Percentiles rank a stretch among this genome's conserved stretches.
phyloP scores from a whole-genome alignment of 2,888 invertebrate species.

The Drosophila mettleri region DNA sequence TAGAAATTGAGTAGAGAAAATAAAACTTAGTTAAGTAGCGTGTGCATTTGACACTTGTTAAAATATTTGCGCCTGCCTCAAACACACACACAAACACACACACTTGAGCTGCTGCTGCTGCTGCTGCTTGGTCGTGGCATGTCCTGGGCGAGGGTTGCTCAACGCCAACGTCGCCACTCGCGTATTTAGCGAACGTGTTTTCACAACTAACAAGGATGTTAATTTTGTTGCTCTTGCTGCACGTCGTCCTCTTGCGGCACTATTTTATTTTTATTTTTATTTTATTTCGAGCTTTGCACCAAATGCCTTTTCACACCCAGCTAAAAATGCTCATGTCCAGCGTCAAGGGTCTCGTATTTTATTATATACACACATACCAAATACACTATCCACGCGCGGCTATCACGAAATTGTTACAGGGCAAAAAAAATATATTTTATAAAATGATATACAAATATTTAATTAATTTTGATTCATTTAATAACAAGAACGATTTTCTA shows the following conservation, averaged over 20 bases:
- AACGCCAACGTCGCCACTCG: slow-evolving; percentile 42
- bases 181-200: slow-evolving; percentile 83
- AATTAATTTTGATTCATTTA: too few relatives aligned
- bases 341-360: slow-evolving; percentile 48
- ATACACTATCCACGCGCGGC: slow-evolving; percentile 23
- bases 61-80: slow-evolving; percentile 84
- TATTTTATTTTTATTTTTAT: slow-evolving; percentile 56
- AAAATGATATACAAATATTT: too few relatives aligned
- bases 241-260: slow-evolving; percentile 57
- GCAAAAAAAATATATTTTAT: too few relatives aligned
- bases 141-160: slow-evolving; percentile 51
- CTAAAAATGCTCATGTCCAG: slow-evolving; percentile 67
- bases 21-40: slow-evolving; percentile 83
- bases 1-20: slow-evolving; percentile 13
- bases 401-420: too few relatives aligned
- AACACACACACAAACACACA: slow-evolving; percentile 40
- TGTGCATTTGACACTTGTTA: slow-evolving; percentile 86
- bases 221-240: slow-evolving; percentile 71
- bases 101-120: slow-evolving; percentile 50
- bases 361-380: slow-evolving; percentile 16
- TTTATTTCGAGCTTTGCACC: slow-evolving; percentile 69
- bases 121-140: slow-evolving; percentile 14
- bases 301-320: slow-evolving; percentile 78
- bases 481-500: too few relatives aligned
- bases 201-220: slow-evolving; percentile 83